Evolutionary conservation across 2,113 vertebrate species (phyloP).

Genomic region (Felis chaus): DNA sequence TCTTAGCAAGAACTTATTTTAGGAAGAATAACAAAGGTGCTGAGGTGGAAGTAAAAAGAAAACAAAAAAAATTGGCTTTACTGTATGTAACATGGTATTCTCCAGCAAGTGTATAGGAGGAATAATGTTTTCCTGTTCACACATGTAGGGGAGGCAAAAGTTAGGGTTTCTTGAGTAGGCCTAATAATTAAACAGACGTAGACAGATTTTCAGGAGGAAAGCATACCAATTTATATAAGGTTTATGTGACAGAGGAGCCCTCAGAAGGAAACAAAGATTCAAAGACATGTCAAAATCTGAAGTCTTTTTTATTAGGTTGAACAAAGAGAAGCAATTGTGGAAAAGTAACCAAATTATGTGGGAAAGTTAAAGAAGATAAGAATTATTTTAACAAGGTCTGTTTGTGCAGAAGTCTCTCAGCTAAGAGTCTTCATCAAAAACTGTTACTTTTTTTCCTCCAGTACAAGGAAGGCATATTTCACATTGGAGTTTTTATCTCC

Average conservation of each 20-base stretch:
- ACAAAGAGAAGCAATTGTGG: neutral
- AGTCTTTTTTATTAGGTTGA: neutral
- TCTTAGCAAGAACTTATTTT: neutral
- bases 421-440: neutral
- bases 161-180: neutral
- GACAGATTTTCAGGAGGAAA: neutral
- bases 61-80: neutral
- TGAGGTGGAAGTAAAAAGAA: neutral
- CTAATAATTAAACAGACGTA: neutral
- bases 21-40: neutral
- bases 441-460: neutral
- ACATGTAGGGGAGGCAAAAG: neutral
- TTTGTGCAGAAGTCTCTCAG: neutral
- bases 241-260: neutral
- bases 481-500: neutral
- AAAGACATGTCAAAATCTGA: neutral
- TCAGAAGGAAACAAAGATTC: neutral
- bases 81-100: neutral
- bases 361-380: neutral
- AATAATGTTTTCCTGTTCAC: neutral
- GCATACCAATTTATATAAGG: neutral
- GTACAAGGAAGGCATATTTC: neutral
- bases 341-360: neutral
- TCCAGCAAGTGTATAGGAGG: neutral
- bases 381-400: neutral